Percentiles rank a stretch among this genome's conserved stretches.
Evolutionary conservation across 2,797 vertebrate genomes (phyloP).

Genomic region (Sylvilagus floridanus): DNA sequence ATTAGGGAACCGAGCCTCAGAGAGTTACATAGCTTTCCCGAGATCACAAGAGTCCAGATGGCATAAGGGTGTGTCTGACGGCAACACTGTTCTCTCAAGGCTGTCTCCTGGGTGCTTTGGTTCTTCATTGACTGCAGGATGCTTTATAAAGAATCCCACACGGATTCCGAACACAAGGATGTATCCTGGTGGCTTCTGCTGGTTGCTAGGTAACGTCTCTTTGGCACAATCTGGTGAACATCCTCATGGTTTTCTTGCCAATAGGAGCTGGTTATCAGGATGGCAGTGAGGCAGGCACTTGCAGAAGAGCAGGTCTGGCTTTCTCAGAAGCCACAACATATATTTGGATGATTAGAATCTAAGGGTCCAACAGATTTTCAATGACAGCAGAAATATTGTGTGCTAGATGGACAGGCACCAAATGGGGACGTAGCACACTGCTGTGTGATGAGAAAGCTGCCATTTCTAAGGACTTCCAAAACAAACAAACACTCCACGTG

Average conservation of each 20-base stretch:
- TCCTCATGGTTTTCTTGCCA: slow-evolving; percentile 45
- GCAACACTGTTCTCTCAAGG: slow-evolving; percentile 7
- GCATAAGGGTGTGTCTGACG: not conserved
- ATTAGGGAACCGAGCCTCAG: not conserved
- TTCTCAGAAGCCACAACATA: slow-evolving; percentile 59
- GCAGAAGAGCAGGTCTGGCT: slow-evolving; percentile 1
- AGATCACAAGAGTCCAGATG: not conserved
- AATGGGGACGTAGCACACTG: slow-evolving; percentile 80
- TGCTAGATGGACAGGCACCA: slow-evolving; percentile 84
- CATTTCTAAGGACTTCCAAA: slow-evolving; percentile 84
- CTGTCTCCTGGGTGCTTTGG: not conserved
- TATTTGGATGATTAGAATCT: slow-evolving; percentile 67
- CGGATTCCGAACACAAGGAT: slow-evolving; percentile 13
- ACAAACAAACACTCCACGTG: slow-evolving; percentile 85
- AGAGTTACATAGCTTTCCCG: not conserved
- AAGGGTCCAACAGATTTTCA: slow-evolving; percentile 84
- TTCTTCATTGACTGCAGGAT: not conserved
- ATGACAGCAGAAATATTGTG: slow-evolving; percentile 83
- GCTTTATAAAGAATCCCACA: slow-evolving; percentile 7
- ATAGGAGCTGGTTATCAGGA: not conserved
- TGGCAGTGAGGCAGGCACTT: slow-evolving; percentile 24
- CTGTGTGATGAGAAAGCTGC: slow-evolving; percentile 84
- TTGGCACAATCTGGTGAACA: slow-evolving; percentile 67
- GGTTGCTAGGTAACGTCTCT: slow-evolving; percentile 74
- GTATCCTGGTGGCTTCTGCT: not conserved